These are phyloP conservation scores for Cerastis leucographa DNA, from an alignment of 2,888 invertebrate genomes.

Conservation along the genomic window DNA sequence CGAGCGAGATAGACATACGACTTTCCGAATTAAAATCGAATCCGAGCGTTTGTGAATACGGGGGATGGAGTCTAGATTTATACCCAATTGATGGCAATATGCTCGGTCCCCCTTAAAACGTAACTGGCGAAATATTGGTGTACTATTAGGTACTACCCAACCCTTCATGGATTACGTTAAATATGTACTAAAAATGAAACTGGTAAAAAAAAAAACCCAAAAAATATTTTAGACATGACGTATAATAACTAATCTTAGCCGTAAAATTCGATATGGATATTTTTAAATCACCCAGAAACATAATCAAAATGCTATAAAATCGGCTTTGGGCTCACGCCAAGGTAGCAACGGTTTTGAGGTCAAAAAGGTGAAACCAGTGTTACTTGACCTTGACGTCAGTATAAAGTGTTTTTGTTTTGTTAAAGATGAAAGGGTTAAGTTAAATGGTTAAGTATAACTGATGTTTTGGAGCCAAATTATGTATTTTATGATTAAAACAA, in stretches of 20 bases:
- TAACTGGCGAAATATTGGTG: background rate
- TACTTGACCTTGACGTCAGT: slow-evolving; percentile 20
- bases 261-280: slow-evolving; percentile 66
- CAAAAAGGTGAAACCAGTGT: slow-evolving; percentile 63
- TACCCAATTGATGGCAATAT: background rate
- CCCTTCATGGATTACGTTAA: background rate
- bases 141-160: background rate
- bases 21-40: too few species aligned
- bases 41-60: too few species aligned
- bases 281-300: slow-evolving; percentile 50
- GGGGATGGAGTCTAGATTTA: background rate
- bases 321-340: slow-evolving; percentile 51
- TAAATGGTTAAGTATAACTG: slow-evolving; percentile 31
- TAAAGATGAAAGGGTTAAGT: slow-evolving; percentile 18
- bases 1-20: too few species aligned
- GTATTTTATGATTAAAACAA: slow-evolving; percentile 64
- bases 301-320: slow-evolving; percentile 69
- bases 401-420: slow-evolving; percentile 36
- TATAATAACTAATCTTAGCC: slow-evolving; percentile 51
- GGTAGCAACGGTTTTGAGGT: slow-evolving; percentile 64
- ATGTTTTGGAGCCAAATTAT: slow-evolving; percentile 54
- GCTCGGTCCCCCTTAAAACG: background rate
- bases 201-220: slow-evolving; percentile 24
- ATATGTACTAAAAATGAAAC: background rate
- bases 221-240: slow-evolving; percentile 48